Evolutionary conservation across 2,113 vertebrate species (phyloP).

Genomic region (Sceloporus undulatus): DNA sequence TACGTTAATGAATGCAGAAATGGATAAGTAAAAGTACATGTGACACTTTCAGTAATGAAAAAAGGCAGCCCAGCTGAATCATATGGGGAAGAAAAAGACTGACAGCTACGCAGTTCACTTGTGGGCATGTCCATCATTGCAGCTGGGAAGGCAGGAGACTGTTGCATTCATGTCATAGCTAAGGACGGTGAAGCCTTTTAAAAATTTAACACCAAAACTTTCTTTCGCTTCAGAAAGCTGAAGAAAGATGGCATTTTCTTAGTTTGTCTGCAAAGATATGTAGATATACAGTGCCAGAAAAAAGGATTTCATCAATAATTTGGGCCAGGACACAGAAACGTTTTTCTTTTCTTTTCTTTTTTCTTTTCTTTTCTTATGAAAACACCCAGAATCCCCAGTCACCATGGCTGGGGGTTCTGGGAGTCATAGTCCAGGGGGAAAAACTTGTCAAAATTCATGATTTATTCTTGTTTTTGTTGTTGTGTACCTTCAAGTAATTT

Average conservation of each 20-base stretch:
- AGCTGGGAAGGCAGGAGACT: neutral
- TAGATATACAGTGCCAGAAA: neutral
- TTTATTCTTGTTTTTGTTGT: too few relatives aligned
- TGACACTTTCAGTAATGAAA: neutral
- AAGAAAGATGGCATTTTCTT: neutral
- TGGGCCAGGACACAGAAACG: neutral
- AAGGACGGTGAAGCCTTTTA: neutral
- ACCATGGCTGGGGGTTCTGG: neutral
- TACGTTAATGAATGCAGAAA: neutral
- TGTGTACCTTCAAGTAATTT: too few relatives aligned
- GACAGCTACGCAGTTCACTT: neutral
- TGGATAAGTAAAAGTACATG: neutral
- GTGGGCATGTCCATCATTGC: neutral
- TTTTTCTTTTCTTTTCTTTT: neutral
- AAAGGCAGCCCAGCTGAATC: neutral
- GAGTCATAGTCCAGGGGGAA: neutral
- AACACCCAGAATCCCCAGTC: neutral
- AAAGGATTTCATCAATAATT: neutral
- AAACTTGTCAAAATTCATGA: too few relatives aligned
- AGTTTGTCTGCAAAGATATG: neutral
- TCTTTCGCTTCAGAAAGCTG: neutral
- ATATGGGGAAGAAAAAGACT: neutral
- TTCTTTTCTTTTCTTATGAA: neutral
- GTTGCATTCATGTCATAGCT: neutral
- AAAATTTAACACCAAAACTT: neutral